These are phyloP conservation scores for Dynastes maya DNA, from an alignment of 2,888 invertebrate species.

Conservation along the genomic window DNA sequence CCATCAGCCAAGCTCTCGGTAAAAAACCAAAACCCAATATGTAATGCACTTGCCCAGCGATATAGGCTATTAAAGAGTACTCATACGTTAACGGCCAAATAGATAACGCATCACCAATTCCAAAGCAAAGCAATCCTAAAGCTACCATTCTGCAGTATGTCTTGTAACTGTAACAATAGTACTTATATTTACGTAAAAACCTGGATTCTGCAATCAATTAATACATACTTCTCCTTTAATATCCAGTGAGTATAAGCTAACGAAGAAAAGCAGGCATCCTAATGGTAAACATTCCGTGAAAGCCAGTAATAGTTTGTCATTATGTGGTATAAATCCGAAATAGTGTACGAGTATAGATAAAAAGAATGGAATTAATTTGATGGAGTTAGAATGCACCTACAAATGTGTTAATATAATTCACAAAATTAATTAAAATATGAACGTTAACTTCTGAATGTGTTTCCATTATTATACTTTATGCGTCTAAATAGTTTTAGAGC, in stretches of 20 bases:
- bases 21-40: conserved; percentile 85
- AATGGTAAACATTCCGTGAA: conserved; percentile 13
- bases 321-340: conserved; percentile 21
- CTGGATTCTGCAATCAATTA: neutral
- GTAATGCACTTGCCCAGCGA: conserved; percentile 84
- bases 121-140: conserved; percentile 85
- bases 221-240: conserved; percentile 27
- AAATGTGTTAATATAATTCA: neutral
- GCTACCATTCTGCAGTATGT: conserved; percentile 82
- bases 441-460: too few species aligned
- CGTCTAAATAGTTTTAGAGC: too few species aligned
- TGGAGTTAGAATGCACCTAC: neutral
- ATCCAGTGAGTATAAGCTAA: conserved; percentile 6
- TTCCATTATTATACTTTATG: too few species aligned
- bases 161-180: conserved; percentile 26
- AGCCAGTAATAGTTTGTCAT: conserved; percentile 18
- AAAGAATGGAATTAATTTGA: conserved; percentile 21
- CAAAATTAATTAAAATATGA: neutral
- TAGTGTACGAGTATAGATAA: neutral
- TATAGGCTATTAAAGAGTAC: conserved; percentile 87
- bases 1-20: conserved; percentile 75
- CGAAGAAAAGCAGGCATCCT: conserved; percentile 8
- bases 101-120: conserved; percentile 87
- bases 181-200: conserved; percentile 21
- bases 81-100: conserved; percentile 81